phyloP scores from a whole-genome alignment of 2,113 vertebrate genomes.

The Galeopterus variegatus region DNA sequence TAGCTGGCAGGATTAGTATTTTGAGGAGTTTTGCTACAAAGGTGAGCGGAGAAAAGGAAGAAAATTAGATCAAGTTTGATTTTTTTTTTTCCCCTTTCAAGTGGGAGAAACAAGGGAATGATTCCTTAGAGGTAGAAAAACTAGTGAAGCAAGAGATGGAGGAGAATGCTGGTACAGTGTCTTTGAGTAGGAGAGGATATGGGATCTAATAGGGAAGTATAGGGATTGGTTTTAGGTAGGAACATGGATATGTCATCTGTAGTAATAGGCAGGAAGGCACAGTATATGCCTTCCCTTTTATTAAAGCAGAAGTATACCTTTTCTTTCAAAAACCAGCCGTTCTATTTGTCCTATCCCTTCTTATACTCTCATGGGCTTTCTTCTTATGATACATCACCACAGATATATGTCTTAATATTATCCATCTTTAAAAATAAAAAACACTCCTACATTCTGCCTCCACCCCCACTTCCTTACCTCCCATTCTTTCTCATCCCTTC shows the following conservation, averaged over 20 bases:
- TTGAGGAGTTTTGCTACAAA: neutral
- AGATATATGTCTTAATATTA: neutral
- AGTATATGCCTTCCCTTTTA: neutral
- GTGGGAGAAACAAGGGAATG: neutral
- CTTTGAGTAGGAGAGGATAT: neutral
- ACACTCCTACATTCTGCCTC: neutral
- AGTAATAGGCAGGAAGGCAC: no score
- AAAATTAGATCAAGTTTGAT: neutral
- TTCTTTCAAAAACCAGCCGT: neutral
- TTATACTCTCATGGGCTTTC: slow-evolving; percentile 6
- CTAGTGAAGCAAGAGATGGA: neutral
- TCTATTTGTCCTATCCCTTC: neutral
- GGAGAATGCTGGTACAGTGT: neutral
- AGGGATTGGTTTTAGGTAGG: neutral
- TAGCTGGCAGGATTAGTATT: neutral
- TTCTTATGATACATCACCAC: neutral
- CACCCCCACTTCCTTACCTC: neutral
- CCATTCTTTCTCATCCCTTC: neutral
- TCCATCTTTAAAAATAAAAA: neutral
- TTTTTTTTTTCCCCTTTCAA: neutral
- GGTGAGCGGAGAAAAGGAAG: neutral
- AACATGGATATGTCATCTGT: neutral
- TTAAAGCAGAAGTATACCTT: neutral
- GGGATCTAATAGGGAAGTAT: neutral
- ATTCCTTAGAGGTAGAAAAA: neutral